Conservation (phyloP, 2,113 vertebrate genomes). For the Bungarus multicinctus region DNA sequence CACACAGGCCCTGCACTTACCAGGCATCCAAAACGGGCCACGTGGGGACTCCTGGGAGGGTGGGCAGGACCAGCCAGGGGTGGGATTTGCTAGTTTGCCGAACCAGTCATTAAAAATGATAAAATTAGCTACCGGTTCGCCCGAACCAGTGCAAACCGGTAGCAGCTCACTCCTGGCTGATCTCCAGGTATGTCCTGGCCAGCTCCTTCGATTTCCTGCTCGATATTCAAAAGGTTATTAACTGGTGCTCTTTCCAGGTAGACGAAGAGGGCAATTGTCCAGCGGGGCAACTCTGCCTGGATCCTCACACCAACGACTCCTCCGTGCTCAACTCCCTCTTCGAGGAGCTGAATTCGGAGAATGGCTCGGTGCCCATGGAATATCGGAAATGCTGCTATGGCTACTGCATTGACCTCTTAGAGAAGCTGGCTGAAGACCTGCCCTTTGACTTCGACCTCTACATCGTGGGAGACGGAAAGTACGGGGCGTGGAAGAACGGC, state of each 20-base stretch:
- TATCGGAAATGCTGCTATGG: constrained; percentile 91
- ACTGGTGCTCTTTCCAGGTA: constrained; percentile 30
- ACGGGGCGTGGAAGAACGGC: constrained; percentile 82
- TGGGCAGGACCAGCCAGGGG: no score
- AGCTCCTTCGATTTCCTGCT: background rate
- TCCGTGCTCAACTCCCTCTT: constrained; percentile 75
- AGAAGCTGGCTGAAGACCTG: constrained; percentile 87
- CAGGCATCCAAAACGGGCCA: no score
- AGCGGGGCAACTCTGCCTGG: constrained; percentile 84
- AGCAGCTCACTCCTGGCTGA: background rate
- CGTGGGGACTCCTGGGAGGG: no score
- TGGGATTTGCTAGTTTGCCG: no score
- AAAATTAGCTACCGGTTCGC: no score
- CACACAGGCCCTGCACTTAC: no score
- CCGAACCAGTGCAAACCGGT: no score
- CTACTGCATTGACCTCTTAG: constrained; percentile 93
- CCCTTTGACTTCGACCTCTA: constrained; percentile 91
- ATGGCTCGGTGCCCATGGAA: constrained; percentile 66
- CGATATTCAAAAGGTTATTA: background rate
- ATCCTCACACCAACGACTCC: constrained; percentile 77
- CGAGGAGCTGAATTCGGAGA: constrained; percentile 62
- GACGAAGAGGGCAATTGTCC: constrained; percentile 86
- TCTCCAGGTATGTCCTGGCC: background rate
- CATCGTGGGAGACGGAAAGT: constrained; percentile 93
- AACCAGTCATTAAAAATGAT: no score